A percentile compares a stretch with the other conserved stretches of the same genome.
phyloP scores from a whole-genome alignment of 35 echinoderm and acorn worm genomes.

The Heliocidaris erythrogramma region DNA sequence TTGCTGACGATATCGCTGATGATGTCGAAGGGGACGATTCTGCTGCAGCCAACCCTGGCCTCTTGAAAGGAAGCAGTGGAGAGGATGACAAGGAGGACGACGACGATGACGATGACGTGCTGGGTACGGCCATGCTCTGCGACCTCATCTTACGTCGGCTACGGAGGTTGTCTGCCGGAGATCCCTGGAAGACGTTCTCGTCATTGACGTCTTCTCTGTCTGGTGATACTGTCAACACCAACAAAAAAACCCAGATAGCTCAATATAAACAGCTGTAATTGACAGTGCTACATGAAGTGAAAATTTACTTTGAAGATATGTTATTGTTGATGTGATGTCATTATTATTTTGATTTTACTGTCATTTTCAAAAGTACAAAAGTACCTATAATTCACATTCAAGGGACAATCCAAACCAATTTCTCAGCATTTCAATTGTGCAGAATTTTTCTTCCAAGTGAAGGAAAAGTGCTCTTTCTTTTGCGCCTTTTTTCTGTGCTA shows the following conservation, averaged over 20 bases:
- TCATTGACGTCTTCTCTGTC: slow-evolving; percentile 50
- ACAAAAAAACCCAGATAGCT: no score
- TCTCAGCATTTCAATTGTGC: background rate
- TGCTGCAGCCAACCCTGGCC: background rate
- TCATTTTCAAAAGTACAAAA: background rate
- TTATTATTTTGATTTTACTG: background rate
- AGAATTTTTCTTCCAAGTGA: no score
- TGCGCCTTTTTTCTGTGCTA: no score
- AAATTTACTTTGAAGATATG: background rate
- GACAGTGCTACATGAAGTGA: background rate
- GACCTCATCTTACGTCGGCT: slow-evolving; percentile 22
- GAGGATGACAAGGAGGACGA: slow-evolving; percentile 4
- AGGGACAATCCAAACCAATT: background rate
- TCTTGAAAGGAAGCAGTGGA: background rate
- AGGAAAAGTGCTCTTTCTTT: no score
- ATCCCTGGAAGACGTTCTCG: slow-evolving; percentile 48
- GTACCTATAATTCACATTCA: background rate
- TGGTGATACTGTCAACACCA: background rate
- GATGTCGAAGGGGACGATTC: background rate
- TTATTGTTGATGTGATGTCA: background rate
- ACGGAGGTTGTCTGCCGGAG: slow-evolving; percentile 50
- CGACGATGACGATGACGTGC: background rate
- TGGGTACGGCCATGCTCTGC: slow-evolving; percentile 1
- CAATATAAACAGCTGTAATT: no score
- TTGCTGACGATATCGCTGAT: background rate